Percentiles rank a stretch among this genome's conserved stretches.
These are phyloP conservation scores for Eupithecia tripunctaria DNA, from an alignment of 2,888 invertebrate species.

Conservation along the genomic window DNA sequence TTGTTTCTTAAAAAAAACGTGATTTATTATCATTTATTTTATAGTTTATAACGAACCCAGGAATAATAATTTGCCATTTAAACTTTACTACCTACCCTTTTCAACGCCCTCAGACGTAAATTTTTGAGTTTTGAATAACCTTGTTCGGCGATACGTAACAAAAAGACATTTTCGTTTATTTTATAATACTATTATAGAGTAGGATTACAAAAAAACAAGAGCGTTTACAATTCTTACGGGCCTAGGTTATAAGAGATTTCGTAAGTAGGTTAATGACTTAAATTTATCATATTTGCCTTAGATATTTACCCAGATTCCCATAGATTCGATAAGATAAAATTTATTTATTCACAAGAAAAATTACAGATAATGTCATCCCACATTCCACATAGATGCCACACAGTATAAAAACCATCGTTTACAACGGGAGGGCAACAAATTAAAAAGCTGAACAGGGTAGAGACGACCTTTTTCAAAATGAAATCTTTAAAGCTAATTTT, in stretches of 20 bases:
- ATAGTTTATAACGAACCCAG: no score
- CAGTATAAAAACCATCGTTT: constrained; percentile 66
- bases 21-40: no score
- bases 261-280: constrained; percentile 18
- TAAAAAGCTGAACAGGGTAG: not conserved
- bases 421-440: constrained; percentile 38
- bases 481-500: constrained; percentile 51
- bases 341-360: constrained; percentile 52
- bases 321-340: constrained; percentile 60
- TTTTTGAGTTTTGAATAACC: no score
- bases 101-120: no score
- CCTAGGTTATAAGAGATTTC: constrained; percentile 23
- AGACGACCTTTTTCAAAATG: constrained; percentile 52
- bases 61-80: no score
- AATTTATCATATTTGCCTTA: constrained; percentile 35
- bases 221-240: not conserved
- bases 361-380: constrained; percentile 52
- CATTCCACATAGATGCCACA: no score
- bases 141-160: no score
- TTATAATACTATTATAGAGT: no score
- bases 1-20: no score
- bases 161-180: no score
- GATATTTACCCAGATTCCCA: constrained; percentile 51
- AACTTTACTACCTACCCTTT: no score
- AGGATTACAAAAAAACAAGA: not conserved